phyloP scores from a whole-genome alignment of 2,797 vertebrate genomes.

The Saguinus oedipus region DNA sequence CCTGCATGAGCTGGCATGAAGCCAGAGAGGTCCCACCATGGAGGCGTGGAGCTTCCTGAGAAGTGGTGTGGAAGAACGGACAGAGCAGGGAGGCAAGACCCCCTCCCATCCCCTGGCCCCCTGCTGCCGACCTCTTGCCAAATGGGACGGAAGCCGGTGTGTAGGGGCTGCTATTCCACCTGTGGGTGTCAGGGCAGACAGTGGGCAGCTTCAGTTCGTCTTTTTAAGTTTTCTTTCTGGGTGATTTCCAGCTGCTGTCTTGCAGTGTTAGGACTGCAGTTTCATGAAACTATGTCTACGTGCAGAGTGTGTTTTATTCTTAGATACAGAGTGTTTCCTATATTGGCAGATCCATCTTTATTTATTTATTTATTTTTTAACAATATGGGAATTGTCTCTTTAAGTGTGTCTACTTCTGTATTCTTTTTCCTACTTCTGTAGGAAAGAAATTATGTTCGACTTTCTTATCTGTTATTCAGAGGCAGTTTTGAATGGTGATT shows the following conservation, averaged over 20 bases:
- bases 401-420: not conserved
- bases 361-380: not conserved
- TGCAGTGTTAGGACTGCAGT: accelerated
- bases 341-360: not conserved
- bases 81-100: accelerated
- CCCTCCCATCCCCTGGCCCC: accelerated
- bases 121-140: not conserved
- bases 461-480: not conserved
- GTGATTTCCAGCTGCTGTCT: not conserved
- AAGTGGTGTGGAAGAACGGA: not conserved
- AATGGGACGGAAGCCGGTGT: accelerated
- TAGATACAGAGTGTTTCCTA: accelerated
- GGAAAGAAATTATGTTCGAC: not conserved
- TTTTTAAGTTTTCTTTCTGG: too few species aligned
- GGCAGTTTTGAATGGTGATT: not conserved
- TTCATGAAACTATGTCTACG: accelerated
- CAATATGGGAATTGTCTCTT: not conserved
- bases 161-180: too few species aligned
- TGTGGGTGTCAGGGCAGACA: not conserved
- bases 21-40: too few species aligned
- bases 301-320: not conserved
- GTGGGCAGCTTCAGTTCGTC: not conserved
- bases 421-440: not conserved
- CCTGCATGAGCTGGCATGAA: too few species aligned
- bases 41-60: not conserved